Conservation (phyloP, 2,113 vertebrate genomes). For the Charadrius vociferus region DNA sequence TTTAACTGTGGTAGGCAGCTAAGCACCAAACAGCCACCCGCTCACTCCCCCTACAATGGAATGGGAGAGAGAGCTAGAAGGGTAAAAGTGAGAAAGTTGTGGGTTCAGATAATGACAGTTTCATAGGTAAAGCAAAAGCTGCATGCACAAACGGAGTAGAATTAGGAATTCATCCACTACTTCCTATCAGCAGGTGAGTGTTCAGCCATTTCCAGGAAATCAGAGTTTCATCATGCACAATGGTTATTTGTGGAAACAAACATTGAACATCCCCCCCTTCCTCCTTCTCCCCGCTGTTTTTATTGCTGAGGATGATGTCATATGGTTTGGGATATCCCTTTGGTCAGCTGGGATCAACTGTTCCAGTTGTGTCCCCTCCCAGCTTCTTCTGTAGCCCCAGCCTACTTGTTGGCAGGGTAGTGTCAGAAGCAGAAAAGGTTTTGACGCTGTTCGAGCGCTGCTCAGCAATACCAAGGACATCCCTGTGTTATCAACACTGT, state of each 20-base stretch:
- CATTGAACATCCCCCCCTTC: fast-evolving
- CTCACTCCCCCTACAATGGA: neutral
- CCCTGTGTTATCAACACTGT: neutral
- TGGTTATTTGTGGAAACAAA: neutral
- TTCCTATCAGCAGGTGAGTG: neutral
- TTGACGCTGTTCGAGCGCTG: neutral
- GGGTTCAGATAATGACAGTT: neutral
- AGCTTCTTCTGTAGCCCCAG: fast-evolving
- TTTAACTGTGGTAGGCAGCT: neutral
- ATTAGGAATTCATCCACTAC: neutral
- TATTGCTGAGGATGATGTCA: neutral
- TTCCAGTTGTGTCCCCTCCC: neutral
- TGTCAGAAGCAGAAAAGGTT: neutral
- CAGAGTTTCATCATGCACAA: neutral
- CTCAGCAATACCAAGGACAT: neutral
- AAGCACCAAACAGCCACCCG: neutral
- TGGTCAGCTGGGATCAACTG: neutral
- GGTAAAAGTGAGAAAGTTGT: neutral
- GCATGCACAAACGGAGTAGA: neutral
- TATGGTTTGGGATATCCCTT: neutral
- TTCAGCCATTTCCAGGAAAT: neutral
- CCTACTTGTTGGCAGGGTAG: neutral
- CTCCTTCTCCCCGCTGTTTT: neutral
- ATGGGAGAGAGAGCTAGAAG: neutral
- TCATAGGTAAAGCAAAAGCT: neutral